Evolutionary conservation across 2,113 vertebrate genomes (phyloP).

Genomic region (Pterocles burchelli): DNA sequence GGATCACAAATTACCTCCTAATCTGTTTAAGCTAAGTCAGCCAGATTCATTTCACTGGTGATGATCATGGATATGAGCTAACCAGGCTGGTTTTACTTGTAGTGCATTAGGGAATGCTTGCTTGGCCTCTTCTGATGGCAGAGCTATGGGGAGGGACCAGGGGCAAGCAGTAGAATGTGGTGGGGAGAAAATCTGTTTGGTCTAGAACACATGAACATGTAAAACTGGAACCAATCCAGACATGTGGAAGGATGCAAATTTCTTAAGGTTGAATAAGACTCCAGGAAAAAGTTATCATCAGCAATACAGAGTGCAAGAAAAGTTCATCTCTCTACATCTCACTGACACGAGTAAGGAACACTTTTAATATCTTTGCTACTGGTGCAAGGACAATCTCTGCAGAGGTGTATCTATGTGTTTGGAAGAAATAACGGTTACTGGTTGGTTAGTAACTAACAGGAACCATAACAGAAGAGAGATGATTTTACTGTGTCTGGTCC

Average conservation of each 20-base stretch:
- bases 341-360: not conserved
- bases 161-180: not conserved
- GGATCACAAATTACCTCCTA: not conserved
- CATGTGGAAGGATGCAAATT: not conserved
- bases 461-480: not conserved
- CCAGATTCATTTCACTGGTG: constrained; percentile 28
- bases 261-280: not conserved
- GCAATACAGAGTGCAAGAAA: not conserved
- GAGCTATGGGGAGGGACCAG: not conserved
- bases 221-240: not conserved
- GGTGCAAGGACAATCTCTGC: not conserved
- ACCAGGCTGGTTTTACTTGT: constrained; percentile 40
- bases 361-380: not conserved
- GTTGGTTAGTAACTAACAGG: not conserved
- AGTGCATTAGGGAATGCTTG: not conserved
- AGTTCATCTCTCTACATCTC: not conserved
- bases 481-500: not conserved
- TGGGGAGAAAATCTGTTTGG: not conserved
- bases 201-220: not conserved
- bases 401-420: not conserved
- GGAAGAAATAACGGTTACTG: not conserved
- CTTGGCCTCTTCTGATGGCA: not conserved
- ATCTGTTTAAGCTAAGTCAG: constrained; percentile 10
- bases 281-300: not conserved
- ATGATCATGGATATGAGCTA: constrained; percentile 38